Evolutionary conservation across 2,797 vertebrate species (phyloP).

Genomic region (Sparus aurata): DNA sequence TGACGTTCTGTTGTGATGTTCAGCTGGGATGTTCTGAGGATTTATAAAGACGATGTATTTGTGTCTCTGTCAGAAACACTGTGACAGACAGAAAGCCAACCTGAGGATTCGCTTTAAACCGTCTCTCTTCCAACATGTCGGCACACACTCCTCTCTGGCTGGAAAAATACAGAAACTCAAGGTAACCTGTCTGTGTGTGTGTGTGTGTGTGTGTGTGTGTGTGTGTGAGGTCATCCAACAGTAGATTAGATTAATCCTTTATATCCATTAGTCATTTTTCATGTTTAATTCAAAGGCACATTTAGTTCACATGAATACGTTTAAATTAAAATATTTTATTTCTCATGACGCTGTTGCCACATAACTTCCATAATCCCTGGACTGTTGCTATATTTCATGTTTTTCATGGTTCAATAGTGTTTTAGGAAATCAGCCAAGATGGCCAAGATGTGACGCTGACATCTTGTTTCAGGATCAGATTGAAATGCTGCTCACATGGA

Average conservation of each 20-base stretch:
- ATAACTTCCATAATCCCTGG: not conserved
- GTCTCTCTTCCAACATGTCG: slow-evolving; percentile 97
- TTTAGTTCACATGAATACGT: not conserved
- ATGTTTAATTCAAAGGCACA: slow-evolving; percentile 2
- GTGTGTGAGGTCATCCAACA: not conserved
- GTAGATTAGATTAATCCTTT: not conserved
- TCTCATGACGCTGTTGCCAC: not conserved
- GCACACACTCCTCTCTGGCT: slow-evolving; percentile 96
- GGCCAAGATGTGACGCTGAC: no score
- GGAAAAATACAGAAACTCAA: slow-evolving; percentile 99
- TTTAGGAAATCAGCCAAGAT: not conserved
- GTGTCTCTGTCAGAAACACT: slow-evolving; percentile 91
- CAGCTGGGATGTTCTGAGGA: not conserved
- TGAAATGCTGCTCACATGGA: no score
- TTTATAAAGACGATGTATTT: not conserved
- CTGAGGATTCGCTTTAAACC: slow-evolving; percentile 98
- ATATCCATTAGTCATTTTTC: not conserved
- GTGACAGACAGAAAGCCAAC: slow-evolving; percentile 97
- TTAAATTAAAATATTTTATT: not conserved
- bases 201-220: not conserved
- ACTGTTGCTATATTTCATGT: not conserved
- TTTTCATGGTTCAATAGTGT: not conserved
- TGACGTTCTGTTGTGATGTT: no score
- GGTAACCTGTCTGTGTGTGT: slow-evolving; percentile 77
- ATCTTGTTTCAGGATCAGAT: not conserved